These are phyloP conservation scores for Etheostoma nigrum DNA, from an alignment of 2,797 vertebrate genomes.

Conservation along the genomic window DNA sequence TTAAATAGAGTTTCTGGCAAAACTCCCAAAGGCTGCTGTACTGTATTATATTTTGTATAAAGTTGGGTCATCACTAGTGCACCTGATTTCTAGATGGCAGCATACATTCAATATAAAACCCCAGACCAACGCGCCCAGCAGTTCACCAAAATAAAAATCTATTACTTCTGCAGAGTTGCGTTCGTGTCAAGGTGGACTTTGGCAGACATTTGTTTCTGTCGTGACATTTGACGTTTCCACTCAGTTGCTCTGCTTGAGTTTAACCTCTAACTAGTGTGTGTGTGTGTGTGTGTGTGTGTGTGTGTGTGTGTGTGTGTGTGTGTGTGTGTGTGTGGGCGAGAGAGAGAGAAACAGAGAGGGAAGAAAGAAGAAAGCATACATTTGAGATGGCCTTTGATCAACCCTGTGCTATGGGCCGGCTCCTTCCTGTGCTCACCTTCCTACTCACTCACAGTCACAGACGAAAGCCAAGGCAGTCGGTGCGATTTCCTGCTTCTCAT, in stretches of 20 bases:
- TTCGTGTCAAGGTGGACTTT: conserved; percentile 51
- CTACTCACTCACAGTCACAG: conserved; percentile 26
- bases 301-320: not conserved
- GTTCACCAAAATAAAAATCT: conserved; percentile 54
- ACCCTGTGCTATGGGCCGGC: conserved; percentile 25
- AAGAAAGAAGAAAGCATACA: conserved; percentile 21
- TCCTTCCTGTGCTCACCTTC: not conserved
- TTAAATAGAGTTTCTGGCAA: not conserved
- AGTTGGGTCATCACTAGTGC: conserved; percentile 26
- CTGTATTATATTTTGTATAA: conserved; percentile 17
- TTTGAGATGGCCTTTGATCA: conserved; percentile 41
- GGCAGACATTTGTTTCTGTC: conserved; percentile 44
- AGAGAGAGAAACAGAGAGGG: conserved; percentile 13
- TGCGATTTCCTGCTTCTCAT: conserved; percentile 34
- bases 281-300: not conserved
- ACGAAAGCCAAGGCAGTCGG: conserved; percentile 20
- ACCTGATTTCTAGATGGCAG: conserved; percentile 53
- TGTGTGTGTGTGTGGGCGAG: not conserved
- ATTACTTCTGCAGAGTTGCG: conserved; percentile 52
- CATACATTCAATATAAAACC: conserved; percentile 55
- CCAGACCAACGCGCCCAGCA: conserved; percentile 28
- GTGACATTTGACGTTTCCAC: conserved; percentile 58
- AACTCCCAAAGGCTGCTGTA: not conserved
- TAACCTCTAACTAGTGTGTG: conserved; percentile 27
- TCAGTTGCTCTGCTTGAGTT: conserved; percentile 29